Conservation (phyloP, 2,113 vertebrate genomes). For the Trogon melanurus region DNA sequence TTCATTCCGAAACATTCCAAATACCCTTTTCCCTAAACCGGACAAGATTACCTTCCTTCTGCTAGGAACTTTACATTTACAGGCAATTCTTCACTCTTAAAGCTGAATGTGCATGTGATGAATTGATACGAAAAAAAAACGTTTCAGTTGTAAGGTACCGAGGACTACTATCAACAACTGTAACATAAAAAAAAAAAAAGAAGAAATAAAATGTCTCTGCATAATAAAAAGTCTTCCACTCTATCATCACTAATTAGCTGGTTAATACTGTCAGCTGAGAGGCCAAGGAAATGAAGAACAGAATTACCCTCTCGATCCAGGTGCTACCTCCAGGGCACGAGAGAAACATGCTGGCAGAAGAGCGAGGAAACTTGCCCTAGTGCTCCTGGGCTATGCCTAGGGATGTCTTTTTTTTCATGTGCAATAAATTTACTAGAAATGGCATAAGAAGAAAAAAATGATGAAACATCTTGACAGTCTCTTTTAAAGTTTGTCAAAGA, state of each 20-base stretch:
- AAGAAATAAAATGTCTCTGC: not conserved
- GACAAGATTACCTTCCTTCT: not conserved
- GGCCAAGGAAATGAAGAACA: slow-evolving; percentile 13
- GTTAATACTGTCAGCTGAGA: slow-evolving; percentile 44
- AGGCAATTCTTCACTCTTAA: not conserved
- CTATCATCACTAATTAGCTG: slow-evolving; percentile 30
- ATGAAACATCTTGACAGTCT: slow-evolving; percentile 58
- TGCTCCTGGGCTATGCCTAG: slow-evolving; percentile 62
- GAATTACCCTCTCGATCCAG: slow-evolving; percentile 54
- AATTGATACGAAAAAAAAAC: not conserved
- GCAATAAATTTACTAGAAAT: slow-evolving; percentile 69
- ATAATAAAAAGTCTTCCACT: not conserved
- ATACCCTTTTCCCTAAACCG: not conserved
- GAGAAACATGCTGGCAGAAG: slow-evolving; percentile 52
- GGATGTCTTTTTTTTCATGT: slow-evolving; percentile 64
- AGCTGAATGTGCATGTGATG: not conserved
- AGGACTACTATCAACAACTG: not conserved
- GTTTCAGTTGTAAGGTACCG: not conserved
- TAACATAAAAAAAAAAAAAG: not conserved
- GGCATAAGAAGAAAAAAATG: slow-evolving; percentile 48
- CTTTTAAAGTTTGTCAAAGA: slow-evolving; percentile 66
- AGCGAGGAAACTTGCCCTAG: slow-evolving; percentile 29
- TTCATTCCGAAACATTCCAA: slow-evolving; percentile 3
- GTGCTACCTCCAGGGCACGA: slow-evolving; percentile 71
- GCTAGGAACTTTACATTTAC: not conserved